phyloP scores from a whole-genome alignment of 2,888 invertebrate genomes.

The Oscheius myriophilus region DNA sequence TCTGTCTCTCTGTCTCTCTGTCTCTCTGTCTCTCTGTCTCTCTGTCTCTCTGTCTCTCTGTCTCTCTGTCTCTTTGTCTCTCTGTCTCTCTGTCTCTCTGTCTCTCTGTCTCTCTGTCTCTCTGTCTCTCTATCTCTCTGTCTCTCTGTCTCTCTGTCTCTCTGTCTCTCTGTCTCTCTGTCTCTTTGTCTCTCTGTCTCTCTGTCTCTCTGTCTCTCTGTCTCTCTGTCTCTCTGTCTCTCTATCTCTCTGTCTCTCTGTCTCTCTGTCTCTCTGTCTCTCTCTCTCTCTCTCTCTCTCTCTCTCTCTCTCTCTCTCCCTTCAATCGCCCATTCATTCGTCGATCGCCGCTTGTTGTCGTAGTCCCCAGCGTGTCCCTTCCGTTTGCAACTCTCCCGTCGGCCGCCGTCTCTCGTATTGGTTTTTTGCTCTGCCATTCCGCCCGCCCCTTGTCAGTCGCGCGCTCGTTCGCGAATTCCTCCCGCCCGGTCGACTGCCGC shows the following conservation, averaged over 20 bases:
- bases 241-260: not conserved
- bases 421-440: slow-evolving; percentile 33
- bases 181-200: not conserved
- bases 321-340: not conserved
- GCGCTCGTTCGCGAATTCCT: not conserved
- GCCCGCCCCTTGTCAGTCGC: slow-evolving; percentile 27
- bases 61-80: not conserved
- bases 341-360: not conserved
- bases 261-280: slow-evolving; percentile 1
- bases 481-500: too few relatives aligned
- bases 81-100: not conserved
- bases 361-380: not conserved
- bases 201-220: not conserved
- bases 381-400: slow-evolving; percentile 25
- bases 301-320: slow-evolving; percentile 2
- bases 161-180: not conserved
- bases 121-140: not conserved
- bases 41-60: not conserved
- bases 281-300: slow-evolving; percentile 3
- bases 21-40: slow-evolving; percentile 1
- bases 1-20: not conserved
- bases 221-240: not conserved
- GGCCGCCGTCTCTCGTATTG: slow-evolving; percentile 27
- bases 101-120: not conserved
- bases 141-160: not conserved